Base-by-base conservation (phyloP, 2,888 invertebrate genomes). In the Sturmia bella region DNA sequence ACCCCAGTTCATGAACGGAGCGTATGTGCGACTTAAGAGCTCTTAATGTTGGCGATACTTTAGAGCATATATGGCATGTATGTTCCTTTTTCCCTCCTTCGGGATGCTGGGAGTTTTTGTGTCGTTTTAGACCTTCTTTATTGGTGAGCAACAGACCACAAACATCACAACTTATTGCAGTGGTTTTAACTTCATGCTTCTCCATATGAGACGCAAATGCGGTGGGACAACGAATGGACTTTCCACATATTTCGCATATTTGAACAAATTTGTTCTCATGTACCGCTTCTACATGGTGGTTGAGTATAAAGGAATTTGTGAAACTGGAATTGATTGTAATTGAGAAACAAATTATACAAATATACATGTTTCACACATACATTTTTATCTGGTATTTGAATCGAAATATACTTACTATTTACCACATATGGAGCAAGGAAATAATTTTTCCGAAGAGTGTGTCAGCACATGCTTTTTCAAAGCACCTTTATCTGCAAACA, bases 1-100 rank as follows among this genome's bases (percentile, higher is more conserved):
- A 86, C 7, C 88, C 87, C 13, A 88, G 85, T 0, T 87, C 86
- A 77, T 91, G 91, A 0, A 90, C 90, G 50, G 89, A 89, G 0
- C 88, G 88, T 57, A 88, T 86, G 66, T 91, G 91, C 66, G 89
- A 90, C 11, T 88, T 84, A 72, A 91, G 84, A 19, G 91, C 90
- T 50, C 89, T 89, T 15, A 86, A 87, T 48, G 89, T 90, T 6
- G 90, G 90, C 4, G 90, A 88, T 4, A 88, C 84, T 82, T 91
- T 91, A 39, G 88, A 88, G 54, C 91, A 91, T 1, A 89, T 84
- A 43, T 85, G 87, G 81, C 91, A 91, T 4, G 87, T 86, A 80
- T 90, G 87, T 32, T 86, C 81, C 72, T 85, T 86, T 1, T 87
- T 86, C 7, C 85, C 85, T 24, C 87, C 88, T 37, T 87, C 87